phyloP scores from a whole-genome alignment of 2,113 vertebrate genomes.

The Cyrtonyx montezumae region DNA sequence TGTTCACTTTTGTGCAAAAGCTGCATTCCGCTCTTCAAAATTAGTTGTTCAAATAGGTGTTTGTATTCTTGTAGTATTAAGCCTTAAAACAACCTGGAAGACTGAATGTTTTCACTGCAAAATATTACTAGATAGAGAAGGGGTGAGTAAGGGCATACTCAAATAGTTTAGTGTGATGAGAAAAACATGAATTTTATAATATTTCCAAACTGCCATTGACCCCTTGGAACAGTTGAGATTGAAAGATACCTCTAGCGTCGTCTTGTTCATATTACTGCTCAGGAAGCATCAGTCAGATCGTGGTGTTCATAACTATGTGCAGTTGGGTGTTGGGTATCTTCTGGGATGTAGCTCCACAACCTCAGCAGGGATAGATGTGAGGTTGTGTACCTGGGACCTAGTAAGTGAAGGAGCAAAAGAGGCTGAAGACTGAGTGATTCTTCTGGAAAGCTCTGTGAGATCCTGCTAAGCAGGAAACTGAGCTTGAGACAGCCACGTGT shows the following conservation, averaged over 20 bases:
- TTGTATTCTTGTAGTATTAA: not conserved
- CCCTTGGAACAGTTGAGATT: not conserved
- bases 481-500: not conserved
- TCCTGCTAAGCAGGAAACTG: not conserved
- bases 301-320: not conserved
- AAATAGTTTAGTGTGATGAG: not conserved
- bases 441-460: fast-evolving
- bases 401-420: not conserved
- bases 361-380: not conserved
- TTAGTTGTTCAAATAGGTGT: not conserved
- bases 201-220: not conserved
- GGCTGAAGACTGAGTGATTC: not conserved
- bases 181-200: not conserved
- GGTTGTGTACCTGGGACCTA: not conserved
- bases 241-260: not conserved
- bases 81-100: not conserved
- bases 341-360: not conserved
- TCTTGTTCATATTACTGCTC: not conserved
- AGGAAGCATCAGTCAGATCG: not conserved
- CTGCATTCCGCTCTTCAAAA: not conserved
- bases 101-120: not conserved
- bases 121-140: not conserved
- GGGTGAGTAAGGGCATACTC: not conserved
- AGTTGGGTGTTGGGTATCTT: not conserved
- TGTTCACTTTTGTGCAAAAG: not conserved